Conservation (phyloP, 35 echinoderm and acorn worm species). For the Ptychodera flava region DNA sequence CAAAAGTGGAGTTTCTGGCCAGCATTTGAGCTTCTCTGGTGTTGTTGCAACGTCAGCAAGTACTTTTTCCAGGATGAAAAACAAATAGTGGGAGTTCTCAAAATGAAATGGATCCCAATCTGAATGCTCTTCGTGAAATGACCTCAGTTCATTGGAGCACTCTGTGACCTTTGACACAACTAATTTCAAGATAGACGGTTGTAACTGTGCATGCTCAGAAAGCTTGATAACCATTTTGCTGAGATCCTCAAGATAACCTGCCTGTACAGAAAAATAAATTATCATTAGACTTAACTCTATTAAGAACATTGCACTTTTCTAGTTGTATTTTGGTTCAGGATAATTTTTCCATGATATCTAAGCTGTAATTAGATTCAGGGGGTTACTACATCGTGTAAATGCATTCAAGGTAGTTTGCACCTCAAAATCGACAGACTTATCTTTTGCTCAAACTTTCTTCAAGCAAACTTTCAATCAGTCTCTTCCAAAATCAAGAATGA, state of each 20-base stretch:
- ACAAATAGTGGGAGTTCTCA: neutral
- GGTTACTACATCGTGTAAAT: no score
- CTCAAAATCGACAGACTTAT: no score
- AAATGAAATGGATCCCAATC: neutral
- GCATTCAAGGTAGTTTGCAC: no score
- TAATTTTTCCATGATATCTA: no score
- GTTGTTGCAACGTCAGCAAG: neutral
- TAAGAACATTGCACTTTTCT: no score
- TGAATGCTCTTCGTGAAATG: neutral
- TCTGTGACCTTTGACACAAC: neutral
- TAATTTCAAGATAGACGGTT: neutral
- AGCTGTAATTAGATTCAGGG: no score
- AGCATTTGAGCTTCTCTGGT: neutral
- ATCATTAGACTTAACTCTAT: no score
- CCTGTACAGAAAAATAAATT: neutral
- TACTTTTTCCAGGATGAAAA: neutral
- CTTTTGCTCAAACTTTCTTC: no score
- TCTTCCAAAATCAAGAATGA: no score
- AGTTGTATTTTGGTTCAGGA: no score
- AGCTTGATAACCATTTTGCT: neutral
- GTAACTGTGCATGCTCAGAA: neutral
- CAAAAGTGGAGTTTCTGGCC: neutral
- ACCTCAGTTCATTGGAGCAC: neutral
- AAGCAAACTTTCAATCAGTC: no score
- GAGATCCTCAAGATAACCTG: neutral